Evolutionary conservation across 1,140 invertebrate genomes (phyloP).

Genomic region (Pomacea maculata): DNA sequence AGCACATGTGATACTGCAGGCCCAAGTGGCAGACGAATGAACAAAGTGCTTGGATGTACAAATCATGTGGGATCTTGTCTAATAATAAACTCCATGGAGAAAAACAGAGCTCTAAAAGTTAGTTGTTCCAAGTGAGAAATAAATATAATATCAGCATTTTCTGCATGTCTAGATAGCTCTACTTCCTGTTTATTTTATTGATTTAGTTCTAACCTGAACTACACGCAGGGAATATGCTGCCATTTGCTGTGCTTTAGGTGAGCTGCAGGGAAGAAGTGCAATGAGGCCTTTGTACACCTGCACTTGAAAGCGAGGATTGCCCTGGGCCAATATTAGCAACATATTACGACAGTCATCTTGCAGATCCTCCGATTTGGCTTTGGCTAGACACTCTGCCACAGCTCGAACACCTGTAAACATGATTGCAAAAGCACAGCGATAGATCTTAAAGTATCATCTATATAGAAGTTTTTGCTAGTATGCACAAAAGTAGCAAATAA

Average conservation of each 20-base stretch:
- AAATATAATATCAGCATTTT: too few species aligned
- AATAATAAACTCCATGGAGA: too few species aligned
- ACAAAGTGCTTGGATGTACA: too few species aligned
- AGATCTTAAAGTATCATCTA: not conserved
- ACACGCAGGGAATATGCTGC: constrained; percentile 61
- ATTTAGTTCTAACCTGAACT: constrained; percentile 54
- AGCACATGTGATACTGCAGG: too few species aligned
- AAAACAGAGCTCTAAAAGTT: too few species aligned
- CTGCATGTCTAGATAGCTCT: too few species aligned
- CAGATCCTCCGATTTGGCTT: constrained; percentile 63
- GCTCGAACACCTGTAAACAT: constrained; percentile 59
- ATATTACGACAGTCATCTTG: constrained; percentile 61
- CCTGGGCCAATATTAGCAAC: constrained; percentile 62
- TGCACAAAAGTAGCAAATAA: too few species aligned
- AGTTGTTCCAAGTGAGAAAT: too few species aligned
- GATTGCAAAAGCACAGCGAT: not conserved
- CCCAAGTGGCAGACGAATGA: too few species aligned
- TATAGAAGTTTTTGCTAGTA: too few species aligned
- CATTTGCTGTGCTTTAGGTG: constrained; percentile 67
- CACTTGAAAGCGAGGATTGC: constrained; percentile 64
- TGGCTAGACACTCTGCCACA: constrained; percentile 65
- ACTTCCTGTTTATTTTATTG: too few species aligned
- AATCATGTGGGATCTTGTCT: too few species aligned
- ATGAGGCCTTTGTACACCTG: constrained; percentile 67
- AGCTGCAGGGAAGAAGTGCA: constrained; percentile 64